Conservation (phyloP, 2,888 invertebrate genomes). For the Drosophila mimetica region DNA sequence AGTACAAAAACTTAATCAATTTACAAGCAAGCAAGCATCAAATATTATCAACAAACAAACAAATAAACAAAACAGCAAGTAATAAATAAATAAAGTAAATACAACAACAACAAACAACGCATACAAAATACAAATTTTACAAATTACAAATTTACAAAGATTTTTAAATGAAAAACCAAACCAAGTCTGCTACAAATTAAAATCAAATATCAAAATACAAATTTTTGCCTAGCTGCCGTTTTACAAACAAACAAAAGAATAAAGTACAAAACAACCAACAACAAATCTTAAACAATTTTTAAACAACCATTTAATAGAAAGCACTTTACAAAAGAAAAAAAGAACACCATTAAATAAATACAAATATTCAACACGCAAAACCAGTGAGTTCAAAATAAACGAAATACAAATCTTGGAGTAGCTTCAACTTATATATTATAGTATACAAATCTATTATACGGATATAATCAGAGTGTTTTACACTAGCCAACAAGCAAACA, state of each 20-base stretch:
- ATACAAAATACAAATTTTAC: constrained; percentile 78
- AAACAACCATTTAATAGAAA: constrained; percentile 24
- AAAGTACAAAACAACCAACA: constrained; percentile 48
- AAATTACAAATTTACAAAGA: constrained; percentile 79
- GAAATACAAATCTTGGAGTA: constrained; percentile 36
- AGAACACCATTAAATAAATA: constrained; percentile 1
- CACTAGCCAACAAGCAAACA: constrained; percentile 23
- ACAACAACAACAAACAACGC: constrained; percentile 67
- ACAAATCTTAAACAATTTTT: constrained; percentile 54
- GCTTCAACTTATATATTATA: constrained; percentile 36
- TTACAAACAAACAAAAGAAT: constrained; percentile 55
- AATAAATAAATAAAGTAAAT: constrained; percentile 58
- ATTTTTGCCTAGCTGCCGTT: constrained; percentile 68
- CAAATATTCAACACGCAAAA: constrained; percentile 42
- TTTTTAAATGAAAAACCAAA: constrained; percentile 46
- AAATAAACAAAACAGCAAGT: constrained; percentile 50
- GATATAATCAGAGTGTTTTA: constrained; percentile 20
- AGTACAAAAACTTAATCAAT: constrained; percentile 73
- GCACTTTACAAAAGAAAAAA: constrained; percentile 30
- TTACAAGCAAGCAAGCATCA: constrained; percentile 43
- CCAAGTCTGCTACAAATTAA: constrained; percentile 48
- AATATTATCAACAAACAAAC: constrained; percentile 35
- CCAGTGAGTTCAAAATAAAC: constrained; percentile 50
- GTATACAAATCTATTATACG: constrained; percentile 45
- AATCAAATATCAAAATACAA: constrained; percentile 40